phyloP scores from a whole-genome alignment of 2,797 vertebrate genomes.

The Mormyrus proboscirostris region DNA sequence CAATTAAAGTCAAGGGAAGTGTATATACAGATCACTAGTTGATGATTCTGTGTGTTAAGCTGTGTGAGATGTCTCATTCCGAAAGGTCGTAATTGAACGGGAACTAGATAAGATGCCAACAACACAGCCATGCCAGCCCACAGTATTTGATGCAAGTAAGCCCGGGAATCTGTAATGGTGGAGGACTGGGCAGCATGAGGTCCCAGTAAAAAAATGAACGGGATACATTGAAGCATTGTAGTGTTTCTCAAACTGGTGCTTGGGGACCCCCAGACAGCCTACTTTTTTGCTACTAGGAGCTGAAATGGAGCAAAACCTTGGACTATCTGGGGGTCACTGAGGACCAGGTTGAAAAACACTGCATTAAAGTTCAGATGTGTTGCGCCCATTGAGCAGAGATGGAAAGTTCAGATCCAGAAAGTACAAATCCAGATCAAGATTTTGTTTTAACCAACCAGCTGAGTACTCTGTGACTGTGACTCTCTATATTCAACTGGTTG shows the following conservation, averaged over 20 bases:
- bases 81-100: background rate
- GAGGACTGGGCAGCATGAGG: background rate
- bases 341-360: background rate
- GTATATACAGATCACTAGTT: background rate
- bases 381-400: too few relatives aligned
- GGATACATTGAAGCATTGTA: background rate
- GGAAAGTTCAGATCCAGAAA: too few relatives aligned
- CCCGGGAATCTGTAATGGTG: background rate
- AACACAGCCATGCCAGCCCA: background rate
- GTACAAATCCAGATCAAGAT: too few relatives aligned
- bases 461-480: too few relatives aligned
- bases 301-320: background rate
- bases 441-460: too few relatives aligned
- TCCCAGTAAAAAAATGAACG: background rate
- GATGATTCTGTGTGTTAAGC: background rate
- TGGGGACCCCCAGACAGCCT: background rate
- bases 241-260: background rate
- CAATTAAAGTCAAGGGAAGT: background rate
- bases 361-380: background rate
- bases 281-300: background rate
- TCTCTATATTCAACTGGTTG: too few relatives aligned
- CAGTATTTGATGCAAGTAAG: background rate
- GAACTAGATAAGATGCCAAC: background rate
- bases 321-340: background rate
- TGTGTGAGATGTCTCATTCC: background rate